Percentiles rank a stretch among this genome's conserved stretches.
phyloP scores from a whole-genome alignment of 2,888 invertebrate genomes.

The Orthonychiurus folsomi region DNA sequence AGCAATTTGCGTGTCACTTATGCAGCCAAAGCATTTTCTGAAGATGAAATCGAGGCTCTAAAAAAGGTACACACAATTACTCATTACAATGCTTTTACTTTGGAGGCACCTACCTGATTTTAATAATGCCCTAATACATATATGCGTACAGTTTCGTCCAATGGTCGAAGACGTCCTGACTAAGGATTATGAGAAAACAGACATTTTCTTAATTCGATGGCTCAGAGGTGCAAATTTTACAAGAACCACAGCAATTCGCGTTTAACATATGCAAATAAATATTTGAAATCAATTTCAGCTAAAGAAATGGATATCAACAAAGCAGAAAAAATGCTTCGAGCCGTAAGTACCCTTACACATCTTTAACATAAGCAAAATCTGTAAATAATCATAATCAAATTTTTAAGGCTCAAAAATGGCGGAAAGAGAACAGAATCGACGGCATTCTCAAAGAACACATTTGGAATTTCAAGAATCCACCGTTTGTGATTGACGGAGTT shows the following conservation, averaged over 20 bases:
- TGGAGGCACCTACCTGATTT: neutral
- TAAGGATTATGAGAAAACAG: neutral
- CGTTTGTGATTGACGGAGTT: neutral
- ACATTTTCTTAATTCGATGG: neutral
- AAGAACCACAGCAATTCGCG: too few relatives aligned
- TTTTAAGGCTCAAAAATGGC: neutral
- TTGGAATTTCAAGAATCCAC: neutral
- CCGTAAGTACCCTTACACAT: too few relatives aligned
- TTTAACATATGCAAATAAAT: too few relatives aligned
- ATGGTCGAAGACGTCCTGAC: neutral
- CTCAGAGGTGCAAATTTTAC: neutral
- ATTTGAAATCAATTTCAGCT: too few relatives aligned
- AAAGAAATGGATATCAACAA: too few relatives aligned
- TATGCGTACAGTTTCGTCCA: neutral
- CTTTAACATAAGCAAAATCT: too few relatives aligned
- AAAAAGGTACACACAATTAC: too few relatives aligned
- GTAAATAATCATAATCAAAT: too few relatives aligned
- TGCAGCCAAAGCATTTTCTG: too few relatives aligned
- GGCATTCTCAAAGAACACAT: neutral
- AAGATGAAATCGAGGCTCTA: neutral
- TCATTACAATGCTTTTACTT: too few relatives aligned
- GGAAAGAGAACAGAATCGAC: neutral
- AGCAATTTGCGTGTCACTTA: too few relatives aligned
- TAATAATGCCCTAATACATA: neutral
- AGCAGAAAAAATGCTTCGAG: too few relatives aligned